A percentile compares a stretch with the other conserved stretches of the same genome.
Conservation (phyloP, 1,140 invertebrate genomes). For the Probaryconus sp. region DNA sequence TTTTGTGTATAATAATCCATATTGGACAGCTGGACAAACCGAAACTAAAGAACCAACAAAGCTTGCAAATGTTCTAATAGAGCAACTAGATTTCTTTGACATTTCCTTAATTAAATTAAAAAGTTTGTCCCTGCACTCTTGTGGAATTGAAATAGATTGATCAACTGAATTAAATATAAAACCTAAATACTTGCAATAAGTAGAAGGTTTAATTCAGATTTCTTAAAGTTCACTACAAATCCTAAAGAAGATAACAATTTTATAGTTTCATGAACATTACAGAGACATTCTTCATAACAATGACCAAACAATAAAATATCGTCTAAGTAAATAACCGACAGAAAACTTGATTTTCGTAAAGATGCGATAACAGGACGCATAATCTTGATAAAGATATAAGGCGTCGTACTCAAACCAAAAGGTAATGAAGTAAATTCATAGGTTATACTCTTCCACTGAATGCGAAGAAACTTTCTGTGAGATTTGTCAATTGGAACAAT, state of each 20-base stretch:
- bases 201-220: neutral
- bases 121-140: neutral
- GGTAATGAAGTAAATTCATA: neutral
- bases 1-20: neutral
- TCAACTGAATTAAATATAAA: constrained; percentile 2
- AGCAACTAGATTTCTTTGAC: neutral
- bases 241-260: neutral
- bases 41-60: constrained; percentile 1
- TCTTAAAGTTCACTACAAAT: constrained; percentile 3
- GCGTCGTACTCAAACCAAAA: neutral
- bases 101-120: neutral
- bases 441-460: constrained; percentile 6
- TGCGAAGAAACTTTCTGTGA: constrained; percentile 5
- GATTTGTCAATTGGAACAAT: neutral
- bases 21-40: neutral
- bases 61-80: neutral
- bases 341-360: neutral
- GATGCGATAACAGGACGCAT: constrained; percentile 5
- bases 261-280: neutral
- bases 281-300: neutral
- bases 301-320: constrained; percentile 15
- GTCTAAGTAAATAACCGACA: constrained; percentile 13
- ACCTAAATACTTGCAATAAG: neutral
- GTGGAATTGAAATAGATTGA: constrained; percentile 1
- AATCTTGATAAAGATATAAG: constrained; percentile 8